Conservation (phyloP, 1,140 invertebrate genomes). For the Drosophila parvula region DNA sequence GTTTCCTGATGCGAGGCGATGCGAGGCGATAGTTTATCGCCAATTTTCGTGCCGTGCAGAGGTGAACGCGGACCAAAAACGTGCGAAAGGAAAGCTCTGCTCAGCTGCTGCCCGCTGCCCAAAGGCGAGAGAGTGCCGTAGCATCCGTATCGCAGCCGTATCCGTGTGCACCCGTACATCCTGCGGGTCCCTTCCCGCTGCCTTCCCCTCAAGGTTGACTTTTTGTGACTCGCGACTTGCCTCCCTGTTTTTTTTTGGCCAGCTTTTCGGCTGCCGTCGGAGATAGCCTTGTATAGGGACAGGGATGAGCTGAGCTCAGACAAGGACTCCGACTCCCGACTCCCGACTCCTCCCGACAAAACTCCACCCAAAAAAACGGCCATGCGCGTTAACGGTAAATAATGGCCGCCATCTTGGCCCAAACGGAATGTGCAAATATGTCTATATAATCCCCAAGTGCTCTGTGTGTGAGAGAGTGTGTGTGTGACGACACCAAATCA, state of each 20-base stretch:
- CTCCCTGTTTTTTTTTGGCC: not conserved
- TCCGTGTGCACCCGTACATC: constrained; percentile 20
- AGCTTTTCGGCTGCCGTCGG: constrained; percentile 29
- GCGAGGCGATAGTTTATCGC: constrained; percentile 84
- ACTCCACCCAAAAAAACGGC: constrained; percentile 34
- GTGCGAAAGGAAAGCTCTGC: constrained; percentile 58
- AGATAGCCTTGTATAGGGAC: constrained; percentile 4
- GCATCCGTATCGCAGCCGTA: constrained; percentile 13
- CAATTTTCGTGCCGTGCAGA: constrained; percentile 84
- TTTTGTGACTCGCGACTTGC: constrained; percentile 13
- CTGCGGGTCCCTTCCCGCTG: not conserved
- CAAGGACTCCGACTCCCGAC: constrained; percentile 14
- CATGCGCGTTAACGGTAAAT: constrained; percentile 83
- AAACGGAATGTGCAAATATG: constrained; percentile 39
- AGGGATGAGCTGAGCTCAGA: constrained; percentile 19
- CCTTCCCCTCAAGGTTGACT: constrained; percentile 7
- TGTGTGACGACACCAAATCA: constrained; percentile 68
- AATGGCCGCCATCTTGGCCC: constrained; percentile 79
- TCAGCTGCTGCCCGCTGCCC: constrained; percentile 28
- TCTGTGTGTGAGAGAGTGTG: constrained; percentile 49
- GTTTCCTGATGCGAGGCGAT: constrained; percentile 84
- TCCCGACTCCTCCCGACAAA: constrained; percentile 13
- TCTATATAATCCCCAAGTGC: constrained; percentile 42
- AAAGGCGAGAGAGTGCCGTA: constrained; percentile 30
- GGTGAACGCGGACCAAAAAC: constrained; percentile 84